Percentiles rank a stretch among this genome's conserved stretches.
Evolutionary conservation across 2,113 vertebrate species (phyloP).

Genomic region (Osmerus eperlanus): DNA sequence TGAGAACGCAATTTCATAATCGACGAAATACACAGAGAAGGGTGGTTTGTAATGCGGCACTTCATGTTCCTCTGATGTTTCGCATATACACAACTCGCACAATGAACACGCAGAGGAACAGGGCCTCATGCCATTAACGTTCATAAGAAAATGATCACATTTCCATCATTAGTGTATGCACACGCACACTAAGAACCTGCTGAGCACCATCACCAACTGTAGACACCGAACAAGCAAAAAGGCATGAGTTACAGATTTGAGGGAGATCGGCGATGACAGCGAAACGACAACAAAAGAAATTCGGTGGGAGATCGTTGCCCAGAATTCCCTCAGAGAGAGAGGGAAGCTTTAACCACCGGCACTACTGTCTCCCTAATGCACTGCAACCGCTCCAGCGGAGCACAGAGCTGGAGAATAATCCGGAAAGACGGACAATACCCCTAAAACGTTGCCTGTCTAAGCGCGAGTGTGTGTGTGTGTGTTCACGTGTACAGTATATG

Average conservation of each 20-base stretch:
- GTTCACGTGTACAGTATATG: constrained; percentile 33
- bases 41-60: no score
- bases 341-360: constrained; percentile 39
- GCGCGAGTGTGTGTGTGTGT: constrained; percentile 20
- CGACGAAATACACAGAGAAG: no score
- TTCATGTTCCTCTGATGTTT: no score
- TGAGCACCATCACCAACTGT: background rate
- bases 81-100: no score
- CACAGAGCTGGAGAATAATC: constrained; percentile 66
- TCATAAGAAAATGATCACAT: no score
- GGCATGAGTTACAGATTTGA: constrained; percentile 10
- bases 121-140: no score
- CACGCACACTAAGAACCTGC: constrained; percentile 24
- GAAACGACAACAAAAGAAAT: constrained; percentile 45
- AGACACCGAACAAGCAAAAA: background rate
- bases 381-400: constrained; percentile 58
- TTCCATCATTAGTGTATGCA: background rate
- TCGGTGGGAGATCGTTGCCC: constrained; percentile 36
- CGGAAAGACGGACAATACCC: constrained; percentile 50
- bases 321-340: constrained; percentile 8
- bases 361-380: constrained; percentile 32
- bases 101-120: no score
- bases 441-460: constrained; percentile 38
- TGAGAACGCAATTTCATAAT: background rate
- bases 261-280: constrained; percentile 27